Evolutionary conservation across 2,113 vertebrate genomes (phyloP).

Genomic region (Leucopsar rothschildi): DNA sequence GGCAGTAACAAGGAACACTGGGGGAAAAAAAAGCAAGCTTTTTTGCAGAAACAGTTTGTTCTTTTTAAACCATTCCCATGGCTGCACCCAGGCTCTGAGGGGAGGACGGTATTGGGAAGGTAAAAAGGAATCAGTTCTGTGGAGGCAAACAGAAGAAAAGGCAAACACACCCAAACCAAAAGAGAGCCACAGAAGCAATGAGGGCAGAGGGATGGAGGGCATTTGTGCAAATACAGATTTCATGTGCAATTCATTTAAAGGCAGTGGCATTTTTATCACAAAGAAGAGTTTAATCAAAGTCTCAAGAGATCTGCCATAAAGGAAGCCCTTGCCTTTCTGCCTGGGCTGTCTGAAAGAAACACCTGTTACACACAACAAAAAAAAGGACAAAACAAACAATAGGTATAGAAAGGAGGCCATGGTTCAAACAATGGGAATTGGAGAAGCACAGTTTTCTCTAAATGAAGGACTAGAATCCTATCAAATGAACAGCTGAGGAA

Average conservation of each 20-base stretch:
- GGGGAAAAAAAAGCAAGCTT: neutral
- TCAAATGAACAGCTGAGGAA: constrained; percentile 23
- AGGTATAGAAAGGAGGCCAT: constrained; percentile 37
- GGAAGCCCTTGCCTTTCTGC: constrained; percentile 44
- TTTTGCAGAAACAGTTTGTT: neutral
- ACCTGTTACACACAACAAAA: constrained; percentile 54
- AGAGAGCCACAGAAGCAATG: neutral
- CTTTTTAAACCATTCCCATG: neutral
- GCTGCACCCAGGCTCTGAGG: neutral
- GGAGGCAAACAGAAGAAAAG: neutral
- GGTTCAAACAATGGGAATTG: constrained; percentile 9
- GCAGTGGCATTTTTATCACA: constrained; percentile 50
- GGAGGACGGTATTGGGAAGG: neutral
- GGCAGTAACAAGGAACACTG: neutral
- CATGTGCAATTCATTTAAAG: constrained; percentile 19
- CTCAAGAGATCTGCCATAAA: constrained; percentile 58
- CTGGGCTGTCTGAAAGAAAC: constrained; percentile 60
- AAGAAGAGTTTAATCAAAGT: constrained; percentile 62
- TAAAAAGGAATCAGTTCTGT: neutral
- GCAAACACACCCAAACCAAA: neutral
- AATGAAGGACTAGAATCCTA: constrained; percentile 24
- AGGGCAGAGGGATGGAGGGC: neutral
- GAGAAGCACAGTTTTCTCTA: constrained; percentile 13
- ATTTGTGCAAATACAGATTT: constrained; percentile 24
- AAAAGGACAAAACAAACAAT: constrained; percentile 57